Base-by-base conservation (phyloP, 2,888 invertebrate genomes). In the Xanthia togata region DNA sequence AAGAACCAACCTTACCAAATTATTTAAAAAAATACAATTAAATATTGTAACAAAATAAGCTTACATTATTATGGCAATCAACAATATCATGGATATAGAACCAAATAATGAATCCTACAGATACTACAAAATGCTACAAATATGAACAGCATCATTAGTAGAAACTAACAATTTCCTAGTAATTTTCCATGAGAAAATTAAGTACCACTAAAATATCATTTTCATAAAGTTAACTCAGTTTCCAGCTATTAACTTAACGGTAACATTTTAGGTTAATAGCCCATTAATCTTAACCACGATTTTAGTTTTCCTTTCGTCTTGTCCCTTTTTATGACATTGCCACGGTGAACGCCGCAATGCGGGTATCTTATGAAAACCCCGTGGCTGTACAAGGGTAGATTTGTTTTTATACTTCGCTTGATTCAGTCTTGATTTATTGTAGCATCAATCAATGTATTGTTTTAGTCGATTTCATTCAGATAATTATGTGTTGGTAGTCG, bases 371-470 rank as follows among this genome's bases (percentile, higher is more conserved):
- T 69, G 73, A 84, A 75, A 74, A 70, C 57, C 60, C 73, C 62
- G 44, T 80, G n/a, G n/a, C 26, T 70, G 8, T 23, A 78, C 69
- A n/a, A 41, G 59, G 31, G 4, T 82, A 85, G 31, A 20, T 41
- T 53, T 57, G 35, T 53, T 70, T 59, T 57, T 47, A 63, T 26
- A n/a, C 12, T 2, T 41, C 23, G 23, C 47, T 75, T 74, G 50
- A 73, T 59, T 57, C 31, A 55, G 35, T 35, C 47, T 53, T 75
- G 70, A 77, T 79, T 77, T 55, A 80, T 72, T 71, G 57, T 31
- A 76, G 55, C 64, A 78, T 88, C 87, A 81, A 87, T 80, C 73
- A 72, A 73, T 57, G 55, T 79, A 79, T 85, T 85, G 87, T 83
- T 74, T 78, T 70, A 70, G 63, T 69, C 17, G 9, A 53, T 50